phyloP scores from a whole-genome alignment of 2,888 invertebrate genomes.

The Diabrotica balteata region DNA sequence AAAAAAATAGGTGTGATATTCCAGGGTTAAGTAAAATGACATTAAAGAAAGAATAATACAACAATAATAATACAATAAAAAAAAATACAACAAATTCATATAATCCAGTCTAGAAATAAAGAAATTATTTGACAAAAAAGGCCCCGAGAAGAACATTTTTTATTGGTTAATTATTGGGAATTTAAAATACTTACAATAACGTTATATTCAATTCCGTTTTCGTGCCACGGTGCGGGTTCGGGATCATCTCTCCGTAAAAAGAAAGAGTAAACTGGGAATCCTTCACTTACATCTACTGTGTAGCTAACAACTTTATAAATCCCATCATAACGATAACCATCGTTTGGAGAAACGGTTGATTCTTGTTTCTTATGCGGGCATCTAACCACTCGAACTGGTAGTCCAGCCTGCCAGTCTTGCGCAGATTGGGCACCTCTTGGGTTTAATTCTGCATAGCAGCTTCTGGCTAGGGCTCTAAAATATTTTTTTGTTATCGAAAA shows the following conservation, averaged over 20 bases:
- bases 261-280: slow-evolving; percentile 82
- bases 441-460: slow-evolving; percentile 75
- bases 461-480: slow-evolving; percentile 72
- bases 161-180: too few species aligned
- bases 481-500: neutral
- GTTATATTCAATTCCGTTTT: slow-evolving; percentile 69
- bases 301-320: slow-evolving; percentile 87
- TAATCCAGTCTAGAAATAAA: too few species aligned
- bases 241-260: slow-evolving; percentile 79
- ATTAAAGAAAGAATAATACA: too few species aligned
- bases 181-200: slow-evolving; percentile 50
- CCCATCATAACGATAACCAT: slow-evolving; percentile 83
- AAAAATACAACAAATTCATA: too few species aligned
- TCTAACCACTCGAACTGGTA: slow-evolving; percentile 80
- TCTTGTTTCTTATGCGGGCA: slow-evolving; percentile 77
- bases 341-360: slow-evolving; percentile 80
- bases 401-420: slow-evolving; percentile 75
- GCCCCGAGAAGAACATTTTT: too few species aligned
- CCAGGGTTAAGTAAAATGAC: too few species aligned
- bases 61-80: too few species aligned
- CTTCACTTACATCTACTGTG: slow-evolving; percentile 78
- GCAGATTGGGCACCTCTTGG: slow-evolving; percentile 73
- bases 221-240: slow-evolving; percentile 80
- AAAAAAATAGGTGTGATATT: too few species aligned
- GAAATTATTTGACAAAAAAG: too few species aligned